A percentile compares a stretch with the other conserved stretches of the same genome.
Conservation (phyloP, 1,140 invertebrate genomes). For the Leucophenga varia region DNA sequence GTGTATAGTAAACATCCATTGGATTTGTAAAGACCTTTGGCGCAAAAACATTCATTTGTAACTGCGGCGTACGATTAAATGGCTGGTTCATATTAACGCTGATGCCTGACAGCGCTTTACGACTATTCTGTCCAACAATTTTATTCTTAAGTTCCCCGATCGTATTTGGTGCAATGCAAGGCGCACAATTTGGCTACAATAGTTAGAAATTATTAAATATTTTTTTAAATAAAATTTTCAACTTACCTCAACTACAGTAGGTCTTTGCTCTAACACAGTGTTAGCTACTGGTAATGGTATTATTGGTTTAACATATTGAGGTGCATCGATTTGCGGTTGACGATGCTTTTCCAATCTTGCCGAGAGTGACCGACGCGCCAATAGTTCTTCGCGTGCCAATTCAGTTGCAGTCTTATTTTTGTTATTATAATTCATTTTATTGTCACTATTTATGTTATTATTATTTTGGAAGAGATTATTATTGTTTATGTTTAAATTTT, state of each 20-base stretch:
- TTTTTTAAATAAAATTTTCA: no score
- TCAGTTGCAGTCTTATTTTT: conserved; percentile 32
- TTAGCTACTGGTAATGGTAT: conserved; percentile 3
- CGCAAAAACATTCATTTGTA: conserved; percentile 23
- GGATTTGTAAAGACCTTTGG: conserved; percentile 29
- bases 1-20: conserved; percentile 31
- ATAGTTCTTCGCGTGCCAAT: conserved; percentile 36
- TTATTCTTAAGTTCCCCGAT: no score
- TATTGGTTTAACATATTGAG: not conserved
- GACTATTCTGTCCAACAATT: no score
- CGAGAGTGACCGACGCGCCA: conserved; percentile 30
- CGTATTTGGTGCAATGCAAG: no score
- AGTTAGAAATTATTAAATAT: no score
- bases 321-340: conserved; percentile 18
- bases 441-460: conserved; percentile 1
- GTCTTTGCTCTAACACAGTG: no score
- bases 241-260: no score
- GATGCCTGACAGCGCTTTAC: no score
- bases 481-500: conserved; percentile 19
- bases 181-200: no score
- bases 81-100: no score
- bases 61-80: conserved; percentile 14
- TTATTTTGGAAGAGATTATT: conserved; percentile 24
- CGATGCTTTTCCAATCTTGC: conserved; percentile 43
- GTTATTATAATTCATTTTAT: conserved; percentile 7